Evolutionary conservation across 1,140 invertebrate species (phyloP), one percentile per base, ranked within the genome.

Genomic region (Lepidotrigona ventralis): DNA sequence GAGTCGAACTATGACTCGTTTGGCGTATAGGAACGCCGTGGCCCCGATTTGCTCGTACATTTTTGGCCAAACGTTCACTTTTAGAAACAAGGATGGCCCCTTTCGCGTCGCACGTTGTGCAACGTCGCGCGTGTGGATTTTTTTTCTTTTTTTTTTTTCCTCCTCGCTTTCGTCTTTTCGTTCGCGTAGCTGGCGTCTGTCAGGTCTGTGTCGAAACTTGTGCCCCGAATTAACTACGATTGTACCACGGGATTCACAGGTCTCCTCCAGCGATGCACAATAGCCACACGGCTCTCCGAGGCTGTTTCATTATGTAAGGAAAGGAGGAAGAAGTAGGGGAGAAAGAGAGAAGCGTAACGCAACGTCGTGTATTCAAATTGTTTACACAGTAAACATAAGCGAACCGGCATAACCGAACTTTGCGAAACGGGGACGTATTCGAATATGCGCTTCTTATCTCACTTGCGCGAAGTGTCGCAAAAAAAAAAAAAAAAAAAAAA

Each of bases 51-150:
- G 72, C 21, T 46, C 58, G 76, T 23, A 83, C 75, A 86, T 86
- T 90, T 88, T 89, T 85, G 72, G 78, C 76, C 64, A 88, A 90
- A 87, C 86, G 63, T 88, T 90, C 89, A 85, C 86, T 89, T 89
- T 90, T 89, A 75, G 76, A 75, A 83, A 29, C 66, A 68, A 84
- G 53, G 54, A 81, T 79, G 71, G 63, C 75, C 63, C 54, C 73
- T 63, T 84, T 86, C 78, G 56, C 80, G 58, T 39, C 51, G 56
- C 56, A n/a, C 73, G 63, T 89, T 89, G 79, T 60, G 88, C 29
- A 87, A 89, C 63, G 29, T 21, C 51, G 11, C 33, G n/a, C 53
- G 63, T 23, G 29, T 17, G n/a, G 54, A 64, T 29, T 64, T 73
- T 81, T 88, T 81, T 76, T 46, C 8, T 46, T 46, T 8, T 8